Evolutionary conservation across 1,140 invertebrate genomes (phyloP).

Genomic region (Ips typographus): DNA sequence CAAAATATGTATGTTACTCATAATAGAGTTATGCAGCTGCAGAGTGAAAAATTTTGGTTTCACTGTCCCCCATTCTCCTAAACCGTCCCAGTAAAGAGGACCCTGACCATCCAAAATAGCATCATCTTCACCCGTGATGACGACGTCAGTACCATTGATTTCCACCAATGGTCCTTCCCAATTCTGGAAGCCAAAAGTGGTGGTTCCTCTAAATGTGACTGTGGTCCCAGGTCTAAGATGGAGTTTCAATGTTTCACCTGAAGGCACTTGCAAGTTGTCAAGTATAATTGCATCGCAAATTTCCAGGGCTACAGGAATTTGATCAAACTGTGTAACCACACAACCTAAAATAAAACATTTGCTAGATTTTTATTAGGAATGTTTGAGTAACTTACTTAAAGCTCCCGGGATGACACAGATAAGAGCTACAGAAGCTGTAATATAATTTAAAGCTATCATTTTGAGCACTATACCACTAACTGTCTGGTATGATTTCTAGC

Average conservation of each 20-base stretch:
- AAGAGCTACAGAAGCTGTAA: not conserved
- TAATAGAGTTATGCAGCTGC: conserved; percentile 12
- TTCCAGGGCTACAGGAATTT: conserved; percentile 9
- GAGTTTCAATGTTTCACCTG: not conserved
- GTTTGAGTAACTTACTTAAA: not conserved
- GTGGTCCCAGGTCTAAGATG: not conserved
- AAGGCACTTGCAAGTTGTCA: not conserved
- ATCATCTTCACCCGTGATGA: not conserved
- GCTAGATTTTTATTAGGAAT: not conserved
- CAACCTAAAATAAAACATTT: not conserved
- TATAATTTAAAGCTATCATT: not conserved
- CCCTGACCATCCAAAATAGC: conserved; percentile 24
- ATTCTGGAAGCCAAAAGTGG: conserved; percentile 1
- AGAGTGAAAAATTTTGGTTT: conserved; percentile 29
- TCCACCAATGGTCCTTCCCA: not conserved
- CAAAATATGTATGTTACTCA: conserved; percentile 17
- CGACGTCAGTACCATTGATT: not conserved
- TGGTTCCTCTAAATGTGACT: conserved; percentile 6
- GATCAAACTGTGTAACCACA: not conserved
- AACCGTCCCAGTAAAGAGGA: conserved; percentile 26
- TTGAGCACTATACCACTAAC: not conserved
- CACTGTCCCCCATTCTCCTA: conserved; percentile 12
- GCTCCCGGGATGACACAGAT: not conserved
- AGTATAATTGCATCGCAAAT: not conserved
- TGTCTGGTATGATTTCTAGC: not conserved